Evolutionary conservation across 2,113 vertebrate genomes (phyloP), one percentile per base, ranked within the genome.

Genomic region (Leptobrachium leishanense): DNA sequence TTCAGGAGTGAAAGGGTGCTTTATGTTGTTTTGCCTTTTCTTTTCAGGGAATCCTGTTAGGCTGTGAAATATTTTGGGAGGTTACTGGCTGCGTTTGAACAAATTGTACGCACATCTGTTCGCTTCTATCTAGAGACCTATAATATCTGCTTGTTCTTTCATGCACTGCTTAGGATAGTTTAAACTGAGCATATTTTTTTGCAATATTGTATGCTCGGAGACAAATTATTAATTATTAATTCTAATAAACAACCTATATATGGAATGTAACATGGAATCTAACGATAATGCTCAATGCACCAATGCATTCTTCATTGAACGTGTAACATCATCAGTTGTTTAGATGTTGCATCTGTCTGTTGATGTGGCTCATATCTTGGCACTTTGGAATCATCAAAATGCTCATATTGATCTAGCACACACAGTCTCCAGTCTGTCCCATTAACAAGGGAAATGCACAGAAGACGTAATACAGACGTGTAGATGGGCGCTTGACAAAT

Each of bases 171-270:
- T 39, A 43, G 65, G 46, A 77, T 44, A 59, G 2, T 40, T 59
- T 4, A 77, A 31, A 46, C 66, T 39, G 10, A 10, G 20, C 46
- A 13, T 68, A 11, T 76, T 67, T n/a, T 43, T 59, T 55, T 69
- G 55, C 50, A 50, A 75, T 65, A 13, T 39, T 64, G 43, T 75
- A 64, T 66, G n/a, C 43, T 50, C 41, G 62, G 73, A 10, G 15
- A 40, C 62, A 40, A 8, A 62, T 42, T 65, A 20, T 63, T 63
- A 50, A 50, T 50, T 5, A 50, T 50, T 50, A 4, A 50, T 4
- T 50, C 1, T 50, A 50, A 50, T 50, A 50, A 50, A 50, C 8
- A 50, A 50, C 4, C 46, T 5, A 50, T 50, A 50, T 50, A 50
- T 50, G 46, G 4, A 50, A 50, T 50, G 46, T 50, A 5, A 50